These are phyloP conservation scores for Aphidius ervi DNA, from an alignment of 1,140 invertebrate species.

Conservation along the genomic window DNA sequence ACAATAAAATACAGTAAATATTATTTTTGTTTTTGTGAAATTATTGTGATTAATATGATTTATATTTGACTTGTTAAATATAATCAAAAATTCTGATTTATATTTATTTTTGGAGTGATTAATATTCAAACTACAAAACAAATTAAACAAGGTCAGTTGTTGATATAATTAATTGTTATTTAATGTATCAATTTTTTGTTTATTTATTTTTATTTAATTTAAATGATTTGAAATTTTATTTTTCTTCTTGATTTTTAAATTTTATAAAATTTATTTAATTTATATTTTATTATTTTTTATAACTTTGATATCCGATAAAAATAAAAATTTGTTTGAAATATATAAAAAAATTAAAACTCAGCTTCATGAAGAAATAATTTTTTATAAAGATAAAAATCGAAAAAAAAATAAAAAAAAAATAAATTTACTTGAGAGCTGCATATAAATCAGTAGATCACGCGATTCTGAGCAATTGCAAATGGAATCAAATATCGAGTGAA, in stretches of 20 bases:
- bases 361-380: too few species aligned
- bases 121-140: not conserved
- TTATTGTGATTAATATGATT: not conserved
- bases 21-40: not conserved
- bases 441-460: slow-evolving; percentile 12
- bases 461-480: slow-evolving; percentile 4
- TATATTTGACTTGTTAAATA: not conserved
- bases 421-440: not conserved
- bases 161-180: too few species aligned
- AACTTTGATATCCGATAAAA: too few species aligned
- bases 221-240: too few species aligned
- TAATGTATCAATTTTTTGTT: not conserved
- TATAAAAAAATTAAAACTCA: too few species aligned
- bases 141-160: not conserved
- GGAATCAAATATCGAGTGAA: slow-evolving; percentile 23
- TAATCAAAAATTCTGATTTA: not conserved
- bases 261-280: too few species aligned
- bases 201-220: not conserved
- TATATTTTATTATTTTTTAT: too few species aligned
- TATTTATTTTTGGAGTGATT: not conserved
- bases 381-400: too few species aligned
- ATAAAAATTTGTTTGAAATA: too few species aligned
- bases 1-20: too few species aligned
- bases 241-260: too few species aligned
- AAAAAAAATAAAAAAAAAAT: too few species aligned